These are phyloP conservation scores for Morpho achilles DNA, from an alignment of 2,888 invertebrate genomes.

Conservation along the genomic window DNA sequence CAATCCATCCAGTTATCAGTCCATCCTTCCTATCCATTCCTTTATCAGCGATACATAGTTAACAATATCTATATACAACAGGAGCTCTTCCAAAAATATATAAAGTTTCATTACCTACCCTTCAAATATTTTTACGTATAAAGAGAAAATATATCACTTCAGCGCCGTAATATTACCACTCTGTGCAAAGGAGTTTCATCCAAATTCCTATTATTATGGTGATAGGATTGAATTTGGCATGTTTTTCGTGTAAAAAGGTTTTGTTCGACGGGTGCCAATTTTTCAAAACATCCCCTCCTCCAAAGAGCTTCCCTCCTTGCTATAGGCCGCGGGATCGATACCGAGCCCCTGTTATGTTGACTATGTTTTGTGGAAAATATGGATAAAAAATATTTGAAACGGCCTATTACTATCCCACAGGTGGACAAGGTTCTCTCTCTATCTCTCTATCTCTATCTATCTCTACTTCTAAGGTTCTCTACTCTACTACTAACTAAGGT, in stretches of 20 bases:
- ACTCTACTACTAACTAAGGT: too few species aligned
- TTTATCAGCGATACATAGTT: too few species aligned
- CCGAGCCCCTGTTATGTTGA: conserved; percentile 57
- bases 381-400: conserved; percentile 16
- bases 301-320: conserved; percentile 68
- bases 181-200: conserved; percentile 9
- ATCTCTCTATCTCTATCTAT: too few species aligned
- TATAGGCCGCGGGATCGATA: conserved; percentile 73
- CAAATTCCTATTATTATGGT: conserved; percentile 19
- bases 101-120: too few species aligned
- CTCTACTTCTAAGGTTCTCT: too few species aligned
- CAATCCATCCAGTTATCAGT: too few species aligned
- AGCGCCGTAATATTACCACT: conserved; percentile 16
- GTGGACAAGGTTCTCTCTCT: too few species aligned
- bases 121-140: conserved; percentile 3
- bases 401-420: too few species aligned
- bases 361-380: conserved; percentile 43
- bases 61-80: too few species aligned
- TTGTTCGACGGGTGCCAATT: conserved; percentile 68
- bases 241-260: conserved; percentile 37
- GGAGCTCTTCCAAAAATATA: too few species aligned
- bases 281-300: conserved; percentile 70
- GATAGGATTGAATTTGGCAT: conserved; percentile 28
- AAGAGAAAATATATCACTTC: conserved; percentile 18
- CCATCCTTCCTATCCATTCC: too few species aligned